Evolutionary conservation across 2,888 invertebrate genomes (phyloP), one percentile per base, ranked within the genome.

Genomic region (Synanthedon andrenaeformis): DNA sequence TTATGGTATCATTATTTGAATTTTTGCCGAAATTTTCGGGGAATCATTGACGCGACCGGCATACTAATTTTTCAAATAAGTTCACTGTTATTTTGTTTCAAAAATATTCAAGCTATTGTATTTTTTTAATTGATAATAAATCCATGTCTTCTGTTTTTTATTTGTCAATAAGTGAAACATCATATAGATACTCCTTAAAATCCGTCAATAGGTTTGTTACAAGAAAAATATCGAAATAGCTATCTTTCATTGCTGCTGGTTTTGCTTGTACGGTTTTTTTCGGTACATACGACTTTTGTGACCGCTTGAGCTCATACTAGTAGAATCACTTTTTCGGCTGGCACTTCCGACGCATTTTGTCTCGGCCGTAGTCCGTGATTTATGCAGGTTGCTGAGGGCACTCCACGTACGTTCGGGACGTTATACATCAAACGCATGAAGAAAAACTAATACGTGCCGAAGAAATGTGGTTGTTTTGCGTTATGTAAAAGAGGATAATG

Each of bases 1-100:
- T 79, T 79, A 80, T 79, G 79, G 80, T 79, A 78, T 84, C 82
- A 86, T 86, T 83, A 86, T 82, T 79, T 82, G 73, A 74, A 72
- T 76, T 84, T 85, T 83, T 78, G 66, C 65, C 74, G 81, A 83
- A 85, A 68, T 73, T 81, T 76, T 74, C 69, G 72, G 75, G 78
- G 82, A 83, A 84, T 79, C 75, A 78, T 70, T 70, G 67, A 63
- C 79, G 74, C 67, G 72, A 62, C 70, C 57, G 62, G 86, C 81
- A 86, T 86, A 86, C 83, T 85, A 85, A 86, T 85, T 81, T 62
- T 59, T 56, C 74, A 66, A 76, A 79, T 79, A 35, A 35, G 35
- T 35, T 35, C 10, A 35, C 35, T 35, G 35, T 10, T 35, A 35
- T 35, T 35, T 35, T 35, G 6, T 35, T 35, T 3, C 10, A 35